These are phyloP conservation scores for Pantherophis guttatus DNA, from an alignment of 2,113 vertebrate species.

Conservation along the genomic window DNA sequence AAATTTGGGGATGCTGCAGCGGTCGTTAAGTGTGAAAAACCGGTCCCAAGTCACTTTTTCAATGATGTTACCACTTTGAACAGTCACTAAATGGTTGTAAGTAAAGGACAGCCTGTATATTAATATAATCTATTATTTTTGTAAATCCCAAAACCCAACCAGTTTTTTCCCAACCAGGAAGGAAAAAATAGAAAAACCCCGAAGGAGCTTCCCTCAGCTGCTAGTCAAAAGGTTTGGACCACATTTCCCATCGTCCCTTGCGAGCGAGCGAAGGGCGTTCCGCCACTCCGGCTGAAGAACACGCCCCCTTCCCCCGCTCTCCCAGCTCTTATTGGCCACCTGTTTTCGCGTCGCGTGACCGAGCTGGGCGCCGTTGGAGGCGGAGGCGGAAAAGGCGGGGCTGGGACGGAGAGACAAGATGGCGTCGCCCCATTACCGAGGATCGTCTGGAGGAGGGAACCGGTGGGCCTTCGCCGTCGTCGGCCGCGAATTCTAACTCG, in stretches of 20 bases:
- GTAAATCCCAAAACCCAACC: neutral
- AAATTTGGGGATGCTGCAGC: neutral
- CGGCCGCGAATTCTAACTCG: neutral
- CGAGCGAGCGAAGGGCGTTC: neutral
- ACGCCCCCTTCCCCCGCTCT: rapidly evolving
- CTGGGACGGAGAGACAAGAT: constrained; percentile 41
- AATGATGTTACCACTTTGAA: too few relatives aligned
- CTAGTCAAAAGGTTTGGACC: neutral
- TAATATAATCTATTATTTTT: neutral
- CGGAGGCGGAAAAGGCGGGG: neutral
- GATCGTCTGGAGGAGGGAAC: neutral
- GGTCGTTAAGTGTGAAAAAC: neutral
- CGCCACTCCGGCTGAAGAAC: neutral
- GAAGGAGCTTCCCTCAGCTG: neutral
- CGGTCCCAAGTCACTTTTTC: neutral
- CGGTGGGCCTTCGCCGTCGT: neutral
- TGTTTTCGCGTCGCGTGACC: constrained; percentile 8
- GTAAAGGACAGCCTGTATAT: too few relatives aligned
- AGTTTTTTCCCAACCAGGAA: neutral
- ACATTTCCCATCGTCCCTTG: neutral
- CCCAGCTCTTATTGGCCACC: neutral
- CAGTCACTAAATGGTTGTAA: too few relatives aligned
- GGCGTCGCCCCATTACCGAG: constrained; percentile 31
- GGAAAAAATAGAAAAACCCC: neutral
- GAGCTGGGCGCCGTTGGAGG: neutral